Evolutionary conservation across 2,888 invertebrate species (phyloP), one percentile per base, ranked within the genome.

Genomic region (Noctua pronuba): DNA sequence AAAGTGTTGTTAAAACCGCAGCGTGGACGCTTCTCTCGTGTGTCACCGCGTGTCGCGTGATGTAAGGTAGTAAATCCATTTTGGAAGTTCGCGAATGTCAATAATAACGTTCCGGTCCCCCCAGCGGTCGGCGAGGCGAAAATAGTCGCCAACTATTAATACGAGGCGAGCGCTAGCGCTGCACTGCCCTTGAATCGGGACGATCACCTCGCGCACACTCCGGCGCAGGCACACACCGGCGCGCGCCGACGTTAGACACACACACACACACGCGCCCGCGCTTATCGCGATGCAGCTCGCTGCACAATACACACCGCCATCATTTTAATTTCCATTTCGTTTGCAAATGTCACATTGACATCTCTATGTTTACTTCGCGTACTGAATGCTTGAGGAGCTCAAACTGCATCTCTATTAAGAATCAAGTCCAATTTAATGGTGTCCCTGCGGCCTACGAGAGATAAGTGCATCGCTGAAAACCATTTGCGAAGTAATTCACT

Each of bases 121-220:
- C 94, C 93, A 92, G 94, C 92, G 92, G 92, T 92, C 93, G 93
- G 92, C 92, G 94, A 92, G 92, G 96, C 95, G 94, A 95, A 96
- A 96, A 96, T 96, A 96, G 96, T 96, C 94, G 93, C 93, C 94
- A 94, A 95, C 96, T 96, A 96, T 96, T 96, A 95, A 96, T 96
- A 96, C 92, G 91, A 92, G 92, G 92, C 93, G 94, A 94, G 94
- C 95, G 94, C 95, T 95, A 95, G 95, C 91, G 93, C 94, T 96
- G 96, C 96, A 96, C 90, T 95, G 96, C 96, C 96, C 96, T 96
- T 96, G 96, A 96, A 96, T 92, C 94, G 94, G 96, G 95, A 88
- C 96, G 96, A 95, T 96, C 96, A 96, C 96, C 96, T 94, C 95
- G 93, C 94, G 92, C 95, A 92, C 94, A 94, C 95, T 90, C 93